phyloP scores from a whole-genome alignment of 2,113 vertebrate species.

The Erpornis zantholeuca region DNA sequence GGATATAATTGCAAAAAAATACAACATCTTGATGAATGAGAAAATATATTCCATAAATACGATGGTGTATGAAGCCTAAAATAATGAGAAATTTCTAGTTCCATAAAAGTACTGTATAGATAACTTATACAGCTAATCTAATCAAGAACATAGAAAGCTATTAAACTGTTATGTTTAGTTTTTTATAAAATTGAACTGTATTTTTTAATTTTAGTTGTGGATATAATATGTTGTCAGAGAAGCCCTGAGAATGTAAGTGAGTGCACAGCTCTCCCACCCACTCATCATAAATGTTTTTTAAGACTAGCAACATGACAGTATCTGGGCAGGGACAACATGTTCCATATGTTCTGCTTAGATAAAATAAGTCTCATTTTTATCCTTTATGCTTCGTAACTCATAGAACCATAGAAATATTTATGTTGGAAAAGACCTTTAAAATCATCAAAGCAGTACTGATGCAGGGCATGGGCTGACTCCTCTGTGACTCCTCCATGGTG shows the following conservation, averaged over 20 bases:
- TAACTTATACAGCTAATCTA: not conserved
- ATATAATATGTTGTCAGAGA: not conserved
- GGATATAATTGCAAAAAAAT: not conserved
- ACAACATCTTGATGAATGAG: not conserved
- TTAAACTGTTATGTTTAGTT: not conserved
- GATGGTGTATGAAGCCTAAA: not conserved
- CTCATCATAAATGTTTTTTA: not conserved
- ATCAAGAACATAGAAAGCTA: not conserved
- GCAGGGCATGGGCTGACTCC: not conserved
- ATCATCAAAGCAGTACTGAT: not conserved
- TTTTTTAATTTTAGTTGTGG: not conserved
- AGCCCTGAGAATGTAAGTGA: not conserved
- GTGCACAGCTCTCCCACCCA: not conserved
- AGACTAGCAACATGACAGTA: not conserved
- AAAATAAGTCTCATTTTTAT: not conserved
- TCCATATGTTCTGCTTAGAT: not conserved
- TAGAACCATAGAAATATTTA: not conserved
- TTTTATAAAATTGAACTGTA: not conserved
- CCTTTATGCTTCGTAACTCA: not conserved
- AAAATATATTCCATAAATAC: not conserved
- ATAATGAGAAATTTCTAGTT: not conserved
- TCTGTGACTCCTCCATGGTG: rapidly evolving
- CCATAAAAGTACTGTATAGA: not conserved
- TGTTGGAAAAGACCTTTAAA: not conserved
- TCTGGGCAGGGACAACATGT: not conserved